Percentiles rank a stretch among this genome's conserved stretches.
Conservation (phyloP, 1,140 invertebrate genomes). For the Eurosta solidaginis region DNA sequence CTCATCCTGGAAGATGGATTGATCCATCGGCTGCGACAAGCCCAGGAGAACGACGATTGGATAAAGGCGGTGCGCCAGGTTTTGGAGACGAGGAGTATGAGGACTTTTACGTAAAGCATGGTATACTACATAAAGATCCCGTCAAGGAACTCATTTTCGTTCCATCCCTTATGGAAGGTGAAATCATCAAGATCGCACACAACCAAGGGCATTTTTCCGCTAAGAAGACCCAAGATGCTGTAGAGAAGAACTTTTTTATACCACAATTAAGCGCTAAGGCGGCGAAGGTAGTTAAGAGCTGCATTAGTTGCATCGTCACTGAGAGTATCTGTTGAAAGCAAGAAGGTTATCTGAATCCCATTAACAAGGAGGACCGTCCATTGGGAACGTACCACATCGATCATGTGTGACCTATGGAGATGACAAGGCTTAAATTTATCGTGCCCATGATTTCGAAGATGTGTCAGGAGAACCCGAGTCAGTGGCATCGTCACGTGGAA, state of each 20-base stretch:
- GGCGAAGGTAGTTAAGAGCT: not conserved
- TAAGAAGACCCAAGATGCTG: too few relatives aligned
- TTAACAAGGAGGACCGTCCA: not conserved
- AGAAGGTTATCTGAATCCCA: constrained; percentile 7
- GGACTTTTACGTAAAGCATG: too few relatives aligned
- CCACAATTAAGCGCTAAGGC: not conserved
- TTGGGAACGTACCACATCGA: not conserved
- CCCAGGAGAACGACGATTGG: too few relatives aligned
- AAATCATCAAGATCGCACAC: not conserved
- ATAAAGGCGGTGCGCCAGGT: not conserved
- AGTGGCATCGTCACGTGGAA: too few relatives aligned
- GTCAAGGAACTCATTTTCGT: not conserved
- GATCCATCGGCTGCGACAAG: not conserved
- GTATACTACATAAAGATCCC: too few relatives aligned
- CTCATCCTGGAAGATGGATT: not conserved
- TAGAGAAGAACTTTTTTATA: too few relatives aligned
- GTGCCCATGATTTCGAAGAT: too few relatives aligned
- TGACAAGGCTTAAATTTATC: not conserved
- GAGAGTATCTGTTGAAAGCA: not conserved
- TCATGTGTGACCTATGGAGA: not conserved
- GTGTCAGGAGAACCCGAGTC: too few relatives aligned
- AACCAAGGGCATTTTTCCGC: not conserved
- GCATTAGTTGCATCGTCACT: not conserved
- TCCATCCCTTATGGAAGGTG: not conserved
- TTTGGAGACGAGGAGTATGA: too few relatives aligned